Evolutionary conservation across 2,888 invertebrate genomes (phyloP), one percentile per base, ranked within the genome.

Genomic region (Drosophila mayaguana): DNA sequence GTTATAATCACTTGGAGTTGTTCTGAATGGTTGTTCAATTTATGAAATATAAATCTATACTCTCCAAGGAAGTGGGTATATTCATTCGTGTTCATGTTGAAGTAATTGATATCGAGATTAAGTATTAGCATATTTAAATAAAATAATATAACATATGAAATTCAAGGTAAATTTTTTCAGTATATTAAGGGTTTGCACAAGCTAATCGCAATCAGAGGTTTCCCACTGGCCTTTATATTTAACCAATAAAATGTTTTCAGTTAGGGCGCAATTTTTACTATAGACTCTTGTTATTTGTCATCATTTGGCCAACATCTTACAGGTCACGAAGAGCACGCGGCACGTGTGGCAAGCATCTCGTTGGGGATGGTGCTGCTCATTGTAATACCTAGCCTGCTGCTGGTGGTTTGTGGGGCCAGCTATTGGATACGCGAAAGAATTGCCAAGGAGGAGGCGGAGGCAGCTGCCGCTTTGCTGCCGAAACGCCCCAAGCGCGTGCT

Each of bases 271-370:
- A 40, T 40, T 40, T 11, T 36, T 22, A 6, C 22, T 18, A 14
- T 42, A 4, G 6, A 45, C 12, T n/a, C 32, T 48, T 25, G 34
- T 74, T 70, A 51, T 75, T 53, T 77, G 63, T 63, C 68, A 65
- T 61, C 61, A 42, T 63, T 48, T 53, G 20, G 64, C 4, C 18
- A 40, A 43, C 56, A 16, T 20, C 20, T 56, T 56, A 11, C 94
- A 97, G 97, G 96, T 87, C 95, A 95, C 81, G 96, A 96, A 91
- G 97, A 97, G 93, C 96, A 96, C 92, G 95, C 96, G 28, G 94
- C 96, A 1, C 94, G 96, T 56, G 95, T 96, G 82, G 95, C 96
- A 42, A 97, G 97, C 32, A 94, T 96, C 25, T 96, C 97, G 7
- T 95, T 96, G 91, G 97, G 96, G 78, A 95, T 97, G 92, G 95